Conservation (phyloP, 2,888 invertebrate species). For the Pristionchus japonicus region DNA sequence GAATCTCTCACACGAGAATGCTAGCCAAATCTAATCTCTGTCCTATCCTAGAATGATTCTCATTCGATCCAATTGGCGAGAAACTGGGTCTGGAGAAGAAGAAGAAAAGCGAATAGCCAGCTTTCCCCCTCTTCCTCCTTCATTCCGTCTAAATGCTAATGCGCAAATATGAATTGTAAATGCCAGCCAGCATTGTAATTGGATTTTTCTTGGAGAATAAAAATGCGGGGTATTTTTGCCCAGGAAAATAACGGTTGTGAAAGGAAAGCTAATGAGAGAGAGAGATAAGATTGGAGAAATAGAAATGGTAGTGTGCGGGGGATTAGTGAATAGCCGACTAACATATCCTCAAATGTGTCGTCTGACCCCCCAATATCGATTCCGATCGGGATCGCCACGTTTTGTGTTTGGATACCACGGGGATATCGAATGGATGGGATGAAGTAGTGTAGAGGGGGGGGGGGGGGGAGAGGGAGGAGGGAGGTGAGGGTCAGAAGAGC, state of each 20-base stretch:
- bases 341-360: neutral
- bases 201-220: neutral
- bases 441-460: constrained; percentile 6
- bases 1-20: neutral
- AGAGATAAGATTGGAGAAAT: too few species aligned
- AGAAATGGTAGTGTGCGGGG: neutral
- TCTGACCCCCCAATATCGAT: neutral
- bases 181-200: neutral
- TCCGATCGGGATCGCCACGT: neutral
- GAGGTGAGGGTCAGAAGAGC: neutral
- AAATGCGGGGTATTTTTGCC: neutral
- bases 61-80: neutral
- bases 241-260: neutral
- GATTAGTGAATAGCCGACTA: neutral
- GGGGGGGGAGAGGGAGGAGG: neutral
- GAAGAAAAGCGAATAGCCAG: neutral
- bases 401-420: constrained; percentile 30
- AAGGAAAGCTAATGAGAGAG: neutral
- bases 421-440: constrained; percentile 15
- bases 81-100: neutral
- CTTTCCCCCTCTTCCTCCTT: neutral
- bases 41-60: neutral
- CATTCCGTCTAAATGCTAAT: constrained; percentile 21
- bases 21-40: neutral
- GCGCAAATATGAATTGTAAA: neutral